These are phyloP conservation scores for Matsumyia berberina DNA, from an alignment of 2,888 invertebrate genomes.

Conservation along the genomic window DNA sequence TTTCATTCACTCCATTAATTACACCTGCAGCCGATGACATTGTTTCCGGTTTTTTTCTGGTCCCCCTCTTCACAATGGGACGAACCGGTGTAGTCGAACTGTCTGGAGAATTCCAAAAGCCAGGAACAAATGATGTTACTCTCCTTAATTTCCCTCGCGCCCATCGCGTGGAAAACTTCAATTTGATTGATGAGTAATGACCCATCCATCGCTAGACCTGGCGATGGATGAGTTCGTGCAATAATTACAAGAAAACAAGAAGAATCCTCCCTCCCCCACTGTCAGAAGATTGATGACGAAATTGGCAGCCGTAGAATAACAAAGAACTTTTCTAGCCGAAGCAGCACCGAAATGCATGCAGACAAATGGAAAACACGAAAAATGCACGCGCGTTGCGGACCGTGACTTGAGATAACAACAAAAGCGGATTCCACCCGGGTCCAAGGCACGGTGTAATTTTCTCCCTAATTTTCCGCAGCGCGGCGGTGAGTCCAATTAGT, in stretches of 20 bases:
- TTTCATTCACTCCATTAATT: conserved; percentile 60
- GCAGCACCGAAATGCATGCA: conserved; percentile 35
- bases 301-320: conserved; percentile 36
- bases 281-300: conserved; percentile 57
- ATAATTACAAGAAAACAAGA: conserved; percentile 43
- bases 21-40: conserved; percentile 47
- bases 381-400: conserved; percentile 61
- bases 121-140: not conserved
- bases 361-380: conserved; percentile 33
- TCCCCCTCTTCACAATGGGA: not conserved
- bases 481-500: conserved; percentile 69
- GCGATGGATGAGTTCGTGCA: conserved; percentile 57
- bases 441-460: conserved; percentile 54
- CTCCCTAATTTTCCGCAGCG: conserved; percentile 67
- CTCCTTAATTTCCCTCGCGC: not conserved
- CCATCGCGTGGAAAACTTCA: conserved; percentile 44
- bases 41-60: conserved; percentile 11
- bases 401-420: conserved; percentile 58
- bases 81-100: conserved; percentile 4
- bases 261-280: conserved; percentile 13
- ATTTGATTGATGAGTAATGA: conserved; percentile 65
- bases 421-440: conserved; percentile 24
- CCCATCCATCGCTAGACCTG: conserved; percentile 10
- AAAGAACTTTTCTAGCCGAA: conserved; percentile 1
- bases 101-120: not conserved